Evolutionary conservation across 1,140 invertebrate species (phyloP).

Genomic region (Dufourea novaeangliae): DNA sequence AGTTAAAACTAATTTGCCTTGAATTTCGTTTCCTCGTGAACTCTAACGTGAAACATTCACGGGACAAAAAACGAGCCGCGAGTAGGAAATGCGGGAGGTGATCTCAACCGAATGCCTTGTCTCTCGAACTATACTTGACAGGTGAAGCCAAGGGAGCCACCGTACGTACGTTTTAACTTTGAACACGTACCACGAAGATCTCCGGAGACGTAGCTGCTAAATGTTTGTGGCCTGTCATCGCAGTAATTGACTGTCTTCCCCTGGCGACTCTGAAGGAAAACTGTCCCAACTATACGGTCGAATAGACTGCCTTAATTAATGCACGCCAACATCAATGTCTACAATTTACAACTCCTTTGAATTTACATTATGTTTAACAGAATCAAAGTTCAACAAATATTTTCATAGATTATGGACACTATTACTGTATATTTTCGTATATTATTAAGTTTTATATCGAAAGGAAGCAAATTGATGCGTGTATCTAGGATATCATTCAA

Average conservation of each 20-base stretch:
- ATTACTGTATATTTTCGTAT: too few species aligned
- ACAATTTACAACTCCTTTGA: not conserved
- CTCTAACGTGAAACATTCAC: not conserved
- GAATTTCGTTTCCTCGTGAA: conserved; percentile 1
- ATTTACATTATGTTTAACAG: not conserved
- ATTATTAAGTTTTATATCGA: too few species aligned
- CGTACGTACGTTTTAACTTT: conserved; percentile 44
- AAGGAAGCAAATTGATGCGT: too few species aligned
- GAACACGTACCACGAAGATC: conserved; percentile 50
- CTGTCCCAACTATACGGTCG: conserved; percentile 8
- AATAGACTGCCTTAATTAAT: conserved; percentile 48
- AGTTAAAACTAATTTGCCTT: conserved; percentile 16
- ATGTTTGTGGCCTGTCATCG: conserved; percentile 58
- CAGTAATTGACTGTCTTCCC: conserved; percentile 72
- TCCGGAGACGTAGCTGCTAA: conserved; percentile 58
- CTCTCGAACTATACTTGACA: conserved; percentile 47
- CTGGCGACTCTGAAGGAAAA: conserved; percentile 55
- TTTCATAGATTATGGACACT: too few species aligned
- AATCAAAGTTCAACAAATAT: too few species aligned
- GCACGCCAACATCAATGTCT: conserved; percentile 9
- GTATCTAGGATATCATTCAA: too few species aligned
- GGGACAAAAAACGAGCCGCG: conserved; percentile 4
- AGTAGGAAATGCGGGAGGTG: conserved; percentile 46
- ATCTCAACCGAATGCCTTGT: conserved; percentile 20
- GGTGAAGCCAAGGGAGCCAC: conserved; percentile 39